phyloP scores from a whole-genome alignment of 2,888 invertebrate genomes.

The Dryobotodes eremita region DNA sequence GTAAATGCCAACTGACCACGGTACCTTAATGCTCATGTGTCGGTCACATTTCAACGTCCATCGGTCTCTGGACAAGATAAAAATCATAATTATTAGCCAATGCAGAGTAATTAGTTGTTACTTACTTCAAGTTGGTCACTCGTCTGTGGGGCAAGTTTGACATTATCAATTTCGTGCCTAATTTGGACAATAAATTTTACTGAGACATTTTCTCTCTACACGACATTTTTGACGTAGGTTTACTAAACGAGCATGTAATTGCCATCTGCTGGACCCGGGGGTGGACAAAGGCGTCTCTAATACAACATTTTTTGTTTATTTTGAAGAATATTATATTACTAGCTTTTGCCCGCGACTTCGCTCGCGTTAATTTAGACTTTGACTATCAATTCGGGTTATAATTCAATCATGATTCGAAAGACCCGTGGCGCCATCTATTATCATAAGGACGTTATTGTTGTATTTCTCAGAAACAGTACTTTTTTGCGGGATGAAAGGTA shows the following conservation, averaged over 20 bases:
- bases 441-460: no score
- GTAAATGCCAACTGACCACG: conserved; percentile 31
- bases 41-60: conserved; percentile 35
- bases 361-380: no score
- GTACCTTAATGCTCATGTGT: conserved; percentile 21
- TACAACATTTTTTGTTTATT: no score
- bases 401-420: no score
- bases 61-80: conserved; percentile 30
- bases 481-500: no score
- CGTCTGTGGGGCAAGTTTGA: conserved; percentile 5
- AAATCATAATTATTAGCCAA: conserved; percentile 30
- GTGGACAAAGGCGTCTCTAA: no score
- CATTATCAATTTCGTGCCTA: not conserved
- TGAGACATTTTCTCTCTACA: not conserved
- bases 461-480: no score
- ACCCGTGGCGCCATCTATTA: no score
- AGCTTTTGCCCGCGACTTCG: no score
- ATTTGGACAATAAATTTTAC: not conserved
- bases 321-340: no score
- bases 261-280: not conserved
- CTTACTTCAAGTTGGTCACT: conserved; percentile 20
- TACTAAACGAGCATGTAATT: not conserved
- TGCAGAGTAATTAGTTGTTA: conserved; percentile 32
- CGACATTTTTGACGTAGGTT: not conserved
- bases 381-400: no score